Conservation (phyloP, 2,888 invertebrate species). For the Endotricha flammealis region DNA sequence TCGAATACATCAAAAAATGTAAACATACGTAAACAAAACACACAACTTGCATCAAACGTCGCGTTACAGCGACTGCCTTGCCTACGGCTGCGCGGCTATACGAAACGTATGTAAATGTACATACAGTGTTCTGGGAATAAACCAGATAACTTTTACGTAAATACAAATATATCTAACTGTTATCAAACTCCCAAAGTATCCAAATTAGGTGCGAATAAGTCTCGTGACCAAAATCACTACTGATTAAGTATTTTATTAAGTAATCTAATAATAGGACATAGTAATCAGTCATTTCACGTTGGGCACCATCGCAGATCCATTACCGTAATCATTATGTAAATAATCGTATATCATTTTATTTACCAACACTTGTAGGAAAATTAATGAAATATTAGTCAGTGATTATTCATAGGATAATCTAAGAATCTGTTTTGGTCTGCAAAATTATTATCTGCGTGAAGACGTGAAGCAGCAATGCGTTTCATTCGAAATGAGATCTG, state of each 20-base stretch:
- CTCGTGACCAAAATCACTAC: not conserved
- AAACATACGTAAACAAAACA: conserved; percentile 16
- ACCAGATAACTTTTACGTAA: too few relatives aligned
- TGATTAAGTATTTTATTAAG: not conserved
- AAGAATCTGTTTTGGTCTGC: too few relatives aligned
- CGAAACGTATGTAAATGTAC: too few relatives aligned
- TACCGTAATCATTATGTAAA: conserved; percentile 6
- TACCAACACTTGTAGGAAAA: too few relatives aligned
- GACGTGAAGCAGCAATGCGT: too few relatives aligned
- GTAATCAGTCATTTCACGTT: not conserved
- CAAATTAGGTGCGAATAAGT: too few relatives aligned
- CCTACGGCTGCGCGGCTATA: too few relatives aligned
- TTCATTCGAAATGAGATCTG: too few relatives aligned
- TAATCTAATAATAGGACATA: not conserved
- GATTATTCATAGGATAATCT: too few relatives aligned
- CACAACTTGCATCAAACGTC: conserved; percentile 38
- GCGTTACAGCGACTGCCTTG: conserved; percentile 38
- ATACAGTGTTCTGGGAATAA: conserved; percentile 48
- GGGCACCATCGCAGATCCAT: conserved; percentile 1
- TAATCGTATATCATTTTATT: too few relatives aligned
- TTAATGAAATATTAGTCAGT: too few relatives aligned
- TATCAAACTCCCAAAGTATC: not conserved
- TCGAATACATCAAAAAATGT: conserved; percentile 1
- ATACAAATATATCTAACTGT: not conserved
- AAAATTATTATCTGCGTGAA: too few relatives aligned